Evolutionary conservation across 2,113 vertebrate genomes (phyloP), one percentile per base, ranked within the genome.

Genomic region (Clarias macrocephalus): DNA sequence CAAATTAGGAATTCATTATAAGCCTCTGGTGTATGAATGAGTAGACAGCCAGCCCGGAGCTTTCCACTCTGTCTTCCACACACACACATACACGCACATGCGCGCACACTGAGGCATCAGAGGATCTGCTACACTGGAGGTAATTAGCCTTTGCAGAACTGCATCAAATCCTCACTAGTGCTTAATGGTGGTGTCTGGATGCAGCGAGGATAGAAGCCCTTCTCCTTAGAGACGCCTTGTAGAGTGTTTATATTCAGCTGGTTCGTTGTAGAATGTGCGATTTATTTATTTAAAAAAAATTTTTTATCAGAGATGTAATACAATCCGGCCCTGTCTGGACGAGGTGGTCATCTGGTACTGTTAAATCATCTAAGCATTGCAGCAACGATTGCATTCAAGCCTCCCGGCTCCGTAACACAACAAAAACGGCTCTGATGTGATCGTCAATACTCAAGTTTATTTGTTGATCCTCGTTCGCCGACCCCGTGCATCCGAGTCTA

Each of bases 121-220:
- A 57, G 85, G 72, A 80, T 21, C 70, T 65, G 82, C 85, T 87
- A 89, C 85, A 87, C 83, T 80, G 85, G 87, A 88, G 85, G 82
- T 87, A 90, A 88, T 88, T 87, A 56, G 82, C 72, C 83, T n/a
- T 54, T 82, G 42, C 76, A 63, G 77, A 60, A n/a, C 48, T 76
- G 63, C 30, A 76, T 88, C 80, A 60, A 73, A 77, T 80, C 63
- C 75, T 63, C 42, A n/a, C 18, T 48, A 59, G 86, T 65, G 28
- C 68, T 52, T 83, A 66, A 80, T 76, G 30, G 9, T 72, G 75
- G 57, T 77, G 72, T 56, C 84, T 85, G 84, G 73, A 62, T 62
- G 42, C 59, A 5, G 18, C 5, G 16, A 48, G 30, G 62, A 2
- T 33, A 60, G 79, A 60, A 60, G 21, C 18, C 13, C n/a, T 57